These are phyloP conservation scores for Eilema caniola DNA, from an alignment of 2,888 invertebrate species.

Conservation along the genomic window DNA sequence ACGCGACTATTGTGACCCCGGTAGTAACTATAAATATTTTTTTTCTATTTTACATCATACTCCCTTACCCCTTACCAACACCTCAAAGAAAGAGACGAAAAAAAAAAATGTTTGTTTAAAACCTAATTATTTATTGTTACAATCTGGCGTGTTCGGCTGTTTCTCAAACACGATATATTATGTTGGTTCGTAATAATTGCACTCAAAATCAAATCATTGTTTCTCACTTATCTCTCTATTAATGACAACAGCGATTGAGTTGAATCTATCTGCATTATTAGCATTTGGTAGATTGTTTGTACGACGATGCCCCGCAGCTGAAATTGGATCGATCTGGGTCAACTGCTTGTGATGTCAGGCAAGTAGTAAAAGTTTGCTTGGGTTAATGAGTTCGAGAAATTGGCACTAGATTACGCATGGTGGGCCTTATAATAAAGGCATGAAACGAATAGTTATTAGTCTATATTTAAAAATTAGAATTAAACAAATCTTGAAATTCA, in stretches of 20 bases:
- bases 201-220: neutral
- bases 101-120: too few species aligned
- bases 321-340: conserved; percentile 20
- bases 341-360: conserved; percentile 22
- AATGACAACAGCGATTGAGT: neutral
- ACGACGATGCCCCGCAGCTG: neutral
- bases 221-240: neutral
- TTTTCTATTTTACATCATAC: too few species aligned
- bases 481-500: too few species aligned
- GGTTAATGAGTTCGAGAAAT: conserved; percentile 17
- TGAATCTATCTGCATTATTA: neutral
- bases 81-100: too few species aligned
- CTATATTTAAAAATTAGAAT: neutral
- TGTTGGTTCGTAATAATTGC: too few species aligned
- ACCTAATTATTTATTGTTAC: too few species aligned
- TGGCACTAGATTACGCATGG: conserved; percentile 2
- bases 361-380: conserved; percentile 16
- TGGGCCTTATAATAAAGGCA: neutral
- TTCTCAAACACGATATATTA: too few species aligned
- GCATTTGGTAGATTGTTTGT: neutral
- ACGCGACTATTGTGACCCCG: too few species aligned
- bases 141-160: too few species aligned
- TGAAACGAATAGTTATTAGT: neutral
- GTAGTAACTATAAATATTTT: too few species aligned
- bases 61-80: too few species aligned